Conservation (phyloP, 2,797 vertebrate genomes). For the Malacoctenus gilli region DNA sequence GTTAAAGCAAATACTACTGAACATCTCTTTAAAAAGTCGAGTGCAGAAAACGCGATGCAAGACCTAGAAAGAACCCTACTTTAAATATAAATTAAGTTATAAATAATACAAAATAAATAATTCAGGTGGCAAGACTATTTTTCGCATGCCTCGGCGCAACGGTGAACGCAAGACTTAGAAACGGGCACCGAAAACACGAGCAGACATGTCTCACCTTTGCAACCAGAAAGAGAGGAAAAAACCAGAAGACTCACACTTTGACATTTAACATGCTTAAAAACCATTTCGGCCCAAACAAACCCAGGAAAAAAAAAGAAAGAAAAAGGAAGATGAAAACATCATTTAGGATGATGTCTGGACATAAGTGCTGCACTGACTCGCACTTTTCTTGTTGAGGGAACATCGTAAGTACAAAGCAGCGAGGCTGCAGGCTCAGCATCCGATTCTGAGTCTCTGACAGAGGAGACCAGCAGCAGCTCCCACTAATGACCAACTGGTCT, state of each 20-base stretch:
- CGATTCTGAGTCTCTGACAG: conserved; percentile 33
- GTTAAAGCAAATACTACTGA: conserved; percentile 42
- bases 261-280: conserved; percentile 57
- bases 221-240: conserved; percentile 12
- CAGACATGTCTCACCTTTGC: conserved; percentile 22
- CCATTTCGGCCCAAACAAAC: conserved; percentile 10
- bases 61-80: conserved; percentile 46
- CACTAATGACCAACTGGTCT: conserved; percentile 50
- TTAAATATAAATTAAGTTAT: conserved; percentile 55
- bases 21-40: conserved; percentile 48
- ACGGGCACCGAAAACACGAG: conserved; percentile 31
- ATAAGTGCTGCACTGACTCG: conserved; percentile 30
- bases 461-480: conserved; percentile 44
- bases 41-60: conserved; percentile 30
- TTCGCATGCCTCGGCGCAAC: no score
- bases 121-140: conserved; percentile 25
- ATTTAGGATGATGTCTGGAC: no score
- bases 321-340: conserved; percentile 18
- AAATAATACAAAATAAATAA: conserved; percentile 72
- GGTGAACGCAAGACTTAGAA: conserved; percentile 35
- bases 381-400: conserved; percentile 38
- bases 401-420: conserved; percentile 37
- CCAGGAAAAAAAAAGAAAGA: conserved; percentile 24
- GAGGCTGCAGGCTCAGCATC: conserved; percentile 9
- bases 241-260: conserved; percentile 23